Base-by-base conservation (phyloP, 2,797 vertebrate species). In the Sebastes matsubarae region DNA sequence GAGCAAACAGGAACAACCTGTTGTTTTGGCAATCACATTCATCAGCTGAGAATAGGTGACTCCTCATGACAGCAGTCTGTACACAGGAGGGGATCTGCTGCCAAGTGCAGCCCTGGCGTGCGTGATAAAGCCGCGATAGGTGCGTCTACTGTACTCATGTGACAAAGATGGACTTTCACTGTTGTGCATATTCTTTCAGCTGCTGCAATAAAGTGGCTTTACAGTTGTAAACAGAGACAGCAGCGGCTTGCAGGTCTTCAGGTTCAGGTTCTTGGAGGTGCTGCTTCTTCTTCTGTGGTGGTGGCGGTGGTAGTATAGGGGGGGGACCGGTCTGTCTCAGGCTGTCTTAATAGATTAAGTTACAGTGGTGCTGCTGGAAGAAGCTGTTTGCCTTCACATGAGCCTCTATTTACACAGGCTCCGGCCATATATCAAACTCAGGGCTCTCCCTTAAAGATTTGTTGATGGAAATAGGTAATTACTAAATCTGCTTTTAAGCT, bases 341-440 rank as follows among this genome's bases (percentile, higher is more conserved):
- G 82, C 79, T 73, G 63, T 83, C 81, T 68, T 66, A 50, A 50
- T 50, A 85, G 88, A 93, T 94, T 84, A 60, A 85, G 66, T 95
- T 95, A 91, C 94, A 91, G 69, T 60, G 80, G 77, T 83, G 77
- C 61, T 50, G n/a, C 84, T 83, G 75, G 81, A 84, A 85, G 75
- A 88, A 90, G 86, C 87, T 90, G 89, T 91, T 91, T 87, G 85
- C 84, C 79, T 92, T 91, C 83, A 92, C 83, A 86, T 29, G 82
- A 93, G 88, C 82, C 80, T 92, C 73, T 94, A 90, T 95, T 95
- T 94, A 94, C 94, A 86, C 92, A 94, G 92, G 80, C 90, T 84
- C 52, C 38, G 64, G 81, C 68, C 81, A 85, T 92, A 89, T 77
- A 89, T 94, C 91, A 92, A 68, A 84, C 68, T 38, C 34, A 75